Evolutionary conservation across 2,797 vertebrate genomes (phyloP).

Genomic region (Gymnoscopelus braueri): DNA sequence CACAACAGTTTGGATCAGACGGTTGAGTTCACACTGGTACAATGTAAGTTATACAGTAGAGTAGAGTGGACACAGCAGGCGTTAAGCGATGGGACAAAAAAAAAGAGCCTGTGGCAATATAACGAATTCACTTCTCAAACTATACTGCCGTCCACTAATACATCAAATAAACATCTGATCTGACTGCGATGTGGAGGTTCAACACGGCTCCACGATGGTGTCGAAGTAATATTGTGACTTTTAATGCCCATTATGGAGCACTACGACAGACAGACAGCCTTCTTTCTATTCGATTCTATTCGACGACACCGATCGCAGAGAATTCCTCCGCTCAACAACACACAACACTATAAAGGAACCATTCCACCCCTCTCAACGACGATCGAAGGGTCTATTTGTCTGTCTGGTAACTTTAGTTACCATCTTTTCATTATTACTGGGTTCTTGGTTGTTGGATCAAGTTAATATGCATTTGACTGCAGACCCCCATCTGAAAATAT

Average conservation of each 20-base stretch:
- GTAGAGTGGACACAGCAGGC: conserved; percentile 10
- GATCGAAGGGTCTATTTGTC: too few species aligned
- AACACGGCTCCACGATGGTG: conserved; percentile 19
- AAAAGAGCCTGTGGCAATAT: conserved; percentile 52
- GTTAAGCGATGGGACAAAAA: conserved; percentile 62
- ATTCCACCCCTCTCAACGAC: too few species aligned
- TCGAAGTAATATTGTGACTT: conserved; percentile 54
- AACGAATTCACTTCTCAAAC: conserved; percentile 54
- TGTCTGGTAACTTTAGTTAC: too few species aligned
- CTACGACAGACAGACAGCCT: conserved; percentile 25
- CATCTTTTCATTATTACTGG: too few species aligned
- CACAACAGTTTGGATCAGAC: too few species aligned
- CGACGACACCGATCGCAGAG: conserved; percentile 60
- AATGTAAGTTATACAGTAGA: too few species aligned
- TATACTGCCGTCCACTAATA: conserved; percentile 10
- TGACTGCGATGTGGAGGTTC: conserved; percentile 23
- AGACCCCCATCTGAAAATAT: too few species aligned
- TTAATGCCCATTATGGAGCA: conserved; percentile 42
- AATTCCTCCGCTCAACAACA: conserved; percentile 76
- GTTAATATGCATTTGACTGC: too few species aligned
- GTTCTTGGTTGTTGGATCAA: too few species aligned
- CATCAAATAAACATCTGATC: conserved; percentile 33
- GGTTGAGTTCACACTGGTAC: too few species aligned
- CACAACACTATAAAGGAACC: conserved; percentile 17
- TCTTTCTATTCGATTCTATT: conserved; percentile 20